A percentile compares a stretch with the other conserved stretches of the same genome.
Conservation (phyloP, 1,140 invertebrate species). For the Nasonia giraulti region DNA sequence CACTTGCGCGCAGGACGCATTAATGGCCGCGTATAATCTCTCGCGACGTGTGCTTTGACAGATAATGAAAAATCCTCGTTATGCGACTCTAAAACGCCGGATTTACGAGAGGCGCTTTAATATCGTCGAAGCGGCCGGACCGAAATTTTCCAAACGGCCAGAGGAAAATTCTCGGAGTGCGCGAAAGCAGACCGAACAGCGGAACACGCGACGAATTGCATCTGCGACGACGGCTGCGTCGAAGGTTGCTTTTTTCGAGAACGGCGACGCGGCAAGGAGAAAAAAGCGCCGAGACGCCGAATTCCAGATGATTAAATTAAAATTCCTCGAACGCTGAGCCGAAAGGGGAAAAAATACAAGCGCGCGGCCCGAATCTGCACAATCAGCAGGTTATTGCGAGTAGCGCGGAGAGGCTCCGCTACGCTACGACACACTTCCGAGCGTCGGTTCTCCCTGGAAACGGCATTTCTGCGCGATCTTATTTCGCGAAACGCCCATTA, state of each 20-base stretch:
- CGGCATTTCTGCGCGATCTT: slow-evolving; percentile 26
- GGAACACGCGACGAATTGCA: no score
- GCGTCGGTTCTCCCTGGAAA: slow-evolving; percentile 1
- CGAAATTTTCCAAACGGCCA: not conserved
- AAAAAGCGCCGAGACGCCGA: slow-evolving; percentile 9
- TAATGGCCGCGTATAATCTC: no score
- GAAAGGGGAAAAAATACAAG: no score
- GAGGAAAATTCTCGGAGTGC: not conserved
- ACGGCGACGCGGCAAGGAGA: not conserved
- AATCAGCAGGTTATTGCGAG: slow-evolving; percentile 19
- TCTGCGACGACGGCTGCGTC: no score
- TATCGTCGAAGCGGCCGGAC: no score
- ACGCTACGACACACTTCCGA: not conserved
- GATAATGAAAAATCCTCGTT: no score
- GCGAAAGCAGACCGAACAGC: no score
- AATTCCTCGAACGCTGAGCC: slow-evolving; percentile 42
- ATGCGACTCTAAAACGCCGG: no score
- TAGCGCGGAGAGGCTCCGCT: not conserved
- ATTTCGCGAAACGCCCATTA: slow-evolving; percentile 18
- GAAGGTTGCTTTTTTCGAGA: not conserved
- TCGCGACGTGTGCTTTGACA: no score
- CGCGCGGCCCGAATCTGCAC: slow-evolving; percentile 11
- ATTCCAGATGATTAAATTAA: slow-evolving; percentile 42
- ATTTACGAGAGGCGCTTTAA: no score
- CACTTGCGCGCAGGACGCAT: no score